Evolutionary conservation across 2,113 vertebrate genomes (phyloP), one percentile per base, ranked within the genome.

Genomic region (Dasyornis broadbenti): DNA sequence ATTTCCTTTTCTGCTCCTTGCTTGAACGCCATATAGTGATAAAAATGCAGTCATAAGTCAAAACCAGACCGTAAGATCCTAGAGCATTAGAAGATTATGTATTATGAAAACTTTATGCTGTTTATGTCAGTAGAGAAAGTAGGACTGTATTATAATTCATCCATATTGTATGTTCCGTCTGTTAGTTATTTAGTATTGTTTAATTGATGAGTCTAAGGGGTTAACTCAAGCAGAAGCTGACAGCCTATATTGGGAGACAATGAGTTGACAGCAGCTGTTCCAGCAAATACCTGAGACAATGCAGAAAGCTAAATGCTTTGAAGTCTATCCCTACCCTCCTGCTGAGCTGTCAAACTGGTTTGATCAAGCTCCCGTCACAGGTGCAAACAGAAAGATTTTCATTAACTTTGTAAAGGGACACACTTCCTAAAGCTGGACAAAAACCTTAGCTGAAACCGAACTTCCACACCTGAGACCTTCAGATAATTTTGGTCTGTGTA

Each of bases 321-420:
- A 96, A 96, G 92, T 90, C 88, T 93, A 76, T 85, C 45, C 20
- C 37, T 86, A 54, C 66, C 63, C 85, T 92, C 96, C 88, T 93
- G 82, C 88, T 92, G 94, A 94, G 92, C 85, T 94, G 88, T 95
- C 94, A 94, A 72, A 90, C 82, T 65, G 66, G 59, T 92, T 96
- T 92, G 78, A 95, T 94, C 82, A 95, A 91, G 54, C 42, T 72
- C 61, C 50, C 96, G 85, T 93, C 87, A 90, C 92, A 95, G 71
- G 71, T 93, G 82, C 75, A 96, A 88, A 88, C 24, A 82, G 53
- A 82, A 93, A 82, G n/a, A 73, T 73, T 93, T 96, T 76, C 54
- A 39, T 91, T 94, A 65, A 56, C 73, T 91, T 87, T 69, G 73
- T 72, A 72, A 93, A 93, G 45, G 22, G 40, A 57, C 42, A 82